Evolutionary conservation across 2,113 vertebrate genomes (phyloP).

Genomic region (Poeciliopsis turrubarensis): DNA sequence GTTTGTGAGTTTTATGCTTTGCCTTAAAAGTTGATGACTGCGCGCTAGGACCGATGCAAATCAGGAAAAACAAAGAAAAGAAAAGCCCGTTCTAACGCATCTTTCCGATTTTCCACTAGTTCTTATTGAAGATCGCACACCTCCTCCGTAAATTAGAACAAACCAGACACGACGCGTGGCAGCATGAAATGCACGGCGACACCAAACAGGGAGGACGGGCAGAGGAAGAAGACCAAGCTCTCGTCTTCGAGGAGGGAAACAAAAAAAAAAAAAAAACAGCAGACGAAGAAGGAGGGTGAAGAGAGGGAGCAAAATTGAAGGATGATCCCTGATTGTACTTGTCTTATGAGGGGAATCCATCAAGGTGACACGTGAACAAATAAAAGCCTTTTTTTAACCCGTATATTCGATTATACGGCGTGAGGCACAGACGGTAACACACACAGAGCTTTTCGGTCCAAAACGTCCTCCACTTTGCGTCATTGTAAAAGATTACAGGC

Average conservation of each 20-base stretch:
- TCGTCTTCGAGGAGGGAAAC: slow-evolving; percentile 4
- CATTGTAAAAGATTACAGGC: slow-evolving; percentile 33
- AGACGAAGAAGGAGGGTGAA: slow-evolving; percentile 61
- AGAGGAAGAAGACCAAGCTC: neutral
- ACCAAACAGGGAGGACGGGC: slow-evolving; percentile 17
- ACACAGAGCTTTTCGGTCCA: slow-evolving; percentile 11
- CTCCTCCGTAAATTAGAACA: slow-evolving; percentile 62
- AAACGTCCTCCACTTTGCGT: slow-evolving; percentile 49
- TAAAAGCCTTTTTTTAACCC: slow-evolving; percentile 42
- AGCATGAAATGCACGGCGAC: slow-evolving; percentile 63
- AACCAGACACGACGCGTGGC: slow-evolving; percentile 55
- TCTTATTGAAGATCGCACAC: slow-evolving; percentile 52
- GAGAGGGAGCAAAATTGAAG: slow-evolving; percentile 74
- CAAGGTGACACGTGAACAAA: slow-evolving; percentile 77
- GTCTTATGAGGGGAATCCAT: slow-evolving; percentile 84
- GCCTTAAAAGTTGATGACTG: slow-evolving; percentile 6
- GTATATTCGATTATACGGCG: slow-evolving; percentile 72
- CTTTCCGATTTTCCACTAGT: slow-evolving; percentile 19
- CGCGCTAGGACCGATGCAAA: slow-evolving; percentile 7
- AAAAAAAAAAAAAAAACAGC: slow-evolving; percentile 40
- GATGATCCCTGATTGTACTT: slow-evolving; percentile 76
- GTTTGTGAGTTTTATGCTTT: slow-evolving; percentile 1
- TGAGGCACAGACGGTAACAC: neutral
- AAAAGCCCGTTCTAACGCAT: slow-evolving; percentile 18
- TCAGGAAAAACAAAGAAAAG: too few relatives aligned